These are phyloP conservation scores for Cerastis leucographa DNA, from an alignment of 2,888 invertebrate genomes.

Conservation along the genomic window DNA sequence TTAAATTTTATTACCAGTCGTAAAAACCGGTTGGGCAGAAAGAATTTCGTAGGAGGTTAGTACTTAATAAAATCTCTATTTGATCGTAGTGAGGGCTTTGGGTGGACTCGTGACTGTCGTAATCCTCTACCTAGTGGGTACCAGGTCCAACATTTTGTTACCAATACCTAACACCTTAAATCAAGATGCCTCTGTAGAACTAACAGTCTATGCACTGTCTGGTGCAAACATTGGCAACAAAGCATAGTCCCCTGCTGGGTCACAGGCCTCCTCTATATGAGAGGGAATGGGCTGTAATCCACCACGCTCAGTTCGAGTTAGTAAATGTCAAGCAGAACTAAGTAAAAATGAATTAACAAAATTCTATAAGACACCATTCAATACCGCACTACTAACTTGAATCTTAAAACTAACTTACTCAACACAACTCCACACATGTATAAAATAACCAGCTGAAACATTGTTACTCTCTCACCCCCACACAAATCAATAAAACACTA, in stretches of 20 bases:
- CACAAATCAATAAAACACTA: conserved; percentile 53
- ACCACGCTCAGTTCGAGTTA: neutral
- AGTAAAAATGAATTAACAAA: neutral
- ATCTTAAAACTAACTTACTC: conserved; percentile 11
- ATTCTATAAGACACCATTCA: no score
- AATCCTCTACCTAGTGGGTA: neutral
- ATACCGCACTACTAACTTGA: neutral
- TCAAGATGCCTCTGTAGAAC: neutral
- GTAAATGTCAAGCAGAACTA: neutral
- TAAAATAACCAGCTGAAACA: conserved; percentile 35
- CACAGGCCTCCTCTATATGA: neutral
- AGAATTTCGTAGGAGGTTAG: conserved; percentile 39
- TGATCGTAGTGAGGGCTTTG: conserved; percentile 1
- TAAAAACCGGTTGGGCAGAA: conserved; percentile 43
- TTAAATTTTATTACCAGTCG: conserved; percentile 37
- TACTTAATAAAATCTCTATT: conserved; percentile 49
- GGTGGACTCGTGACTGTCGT: neutral
- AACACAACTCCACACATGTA: neutral
- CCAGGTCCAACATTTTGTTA: neutral
- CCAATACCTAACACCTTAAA: neutral
- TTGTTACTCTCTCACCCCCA: conserved; percentile 15
- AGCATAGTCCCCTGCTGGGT: neutral
- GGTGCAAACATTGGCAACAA: neutral
- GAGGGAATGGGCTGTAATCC: neutral
- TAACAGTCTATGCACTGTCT: neutral